A percentile compares a stretch with the other conserved stretches of the same genome.
These are phyloP conservation scores for Brachionichthys hirsutus DNA, from an alignment of 2,113 vertebrate genomes.

Conservation along the genomic window DNA sequence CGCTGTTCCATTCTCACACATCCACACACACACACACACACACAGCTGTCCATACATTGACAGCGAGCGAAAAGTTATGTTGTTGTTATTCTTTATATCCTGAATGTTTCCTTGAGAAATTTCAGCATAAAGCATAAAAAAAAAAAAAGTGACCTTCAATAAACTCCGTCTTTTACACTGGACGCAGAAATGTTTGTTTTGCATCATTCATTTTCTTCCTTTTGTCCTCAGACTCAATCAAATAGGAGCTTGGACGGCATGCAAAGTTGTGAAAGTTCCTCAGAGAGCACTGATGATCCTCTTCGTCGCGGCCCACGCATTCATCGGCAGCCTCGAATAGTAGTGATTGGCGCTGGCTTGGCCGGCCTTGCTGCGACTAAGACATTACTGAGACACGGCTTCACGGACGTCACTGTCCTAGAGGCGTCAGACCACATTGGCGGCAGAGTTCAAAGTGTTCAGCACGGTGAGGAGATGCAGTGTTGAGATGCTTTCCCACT, in stretches of 20 bases:
- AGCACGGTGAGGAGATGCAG: slow-evolving; percentile 89
- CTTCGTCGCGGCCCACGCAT: slow-evolving; percentile 90
- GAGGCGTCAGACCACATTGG: slow-evolving; percentile 93
- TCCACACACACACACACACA: neutral
- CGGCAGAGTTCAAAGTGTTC: slow-evolving; percentile 93
- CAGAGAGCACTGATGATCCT: slow-evolving; percentile 99
- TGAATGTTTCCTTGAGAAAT: slow-evolving; percentile 9
- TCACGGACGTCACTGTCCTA: slow-evolving; percentile 95
- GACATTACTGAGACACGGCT: slow-evolving; percentile 90
- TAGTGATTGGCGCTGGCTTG: slow-evolving; percentile 94
- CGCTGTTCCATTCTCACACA: slow-evolving; percentile 13
- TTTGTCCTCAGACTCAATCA: slow-evolving; percentile 82
- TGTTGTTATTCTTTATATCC: slow-evolving; percentile 3
- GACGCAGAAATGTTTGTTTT: too few species aligned
- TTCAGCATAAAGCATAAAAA: slow-evolving; percentile 25
- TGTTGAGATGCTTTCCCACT: too few species aligned
- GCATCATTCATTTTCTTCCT: neutral
- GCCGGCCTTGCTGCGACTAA: slow-evolving; percentile 92
- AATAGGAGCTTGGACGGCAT: slow-evolving; percentile 97
- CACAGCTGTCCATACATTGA: slow-evolving; percentile 59
- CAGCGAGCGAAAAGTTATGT: slow-evolving; percentile 14
- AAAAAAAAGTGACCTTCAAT: too few species aligned
- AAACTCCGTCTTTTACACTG: neutral
- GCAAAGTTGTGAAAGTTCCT: slow-evolving; percentile 99
- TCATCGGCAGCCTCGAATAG: slow-evolving; percentile 97